phyloP scores from a whole-genome alignment of 2,888 invertebrate genomes.

The Lasioglossum oenotherae region DNA sequence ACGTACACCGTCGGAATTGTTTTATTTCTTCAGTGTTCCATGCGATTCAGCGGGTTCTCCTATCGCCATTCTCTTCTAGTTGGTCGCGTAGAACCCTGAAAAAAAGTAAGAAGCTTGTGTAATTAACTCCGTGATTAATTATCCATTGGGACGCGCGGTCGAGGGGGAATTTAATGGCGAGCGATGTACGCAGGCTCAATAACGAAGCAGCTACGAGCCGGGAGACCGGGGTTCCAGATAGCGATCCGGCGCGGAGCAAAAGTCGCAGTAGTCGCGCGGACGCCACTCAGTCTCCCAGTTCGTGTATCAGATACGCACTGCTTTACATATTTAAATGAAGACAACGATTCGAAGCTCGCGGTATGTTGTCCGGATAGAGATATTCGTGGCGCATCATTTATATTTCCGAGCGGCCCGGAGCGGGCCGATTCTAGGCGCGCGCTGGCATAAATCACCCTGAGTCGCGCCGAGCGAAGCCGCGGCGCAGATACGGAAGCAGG shows the following conservation, averaged over 20 bases:
- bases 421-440: slow-evolving; percentile 30
- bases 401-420: slow-evolving; percentile 21
- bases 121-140: slow-evolving; percentile 9
- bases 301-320: not conserved
- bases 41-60: not conserved
- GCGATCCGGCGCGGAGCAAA: not conserved
- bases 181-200: not conserved
- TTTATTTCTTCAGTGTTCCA: not conserved
- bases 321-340: slow-evolving; percentile 20
- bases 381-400: slow-evolving; percentile 37
- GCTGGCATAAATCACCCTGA: slow-evolving; percentile 43
- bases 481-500: slow-evolving; percentile 48
- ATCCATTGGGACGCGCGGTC: not conserved
- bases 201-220: not conserved
- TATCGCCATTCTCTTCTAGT: not conserved
- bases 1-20: not conserved
- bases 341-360: not conserved
- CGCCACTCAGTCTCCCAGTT: slow-evolving; percentile 14
- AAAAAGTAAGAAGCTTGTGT: not conserved
- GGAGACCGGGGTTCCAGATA: not conserved
- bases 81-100: not conserved
- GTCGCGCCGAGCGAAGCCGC: not conserved
- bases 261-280: not conserved
- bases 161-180: not conserved
- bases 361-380: slow-evolving; percentile 27